phyloP scores from a whole-genome alignment of 2,797 vertebrate genomes.

The Bufotes viridis region DNA sequence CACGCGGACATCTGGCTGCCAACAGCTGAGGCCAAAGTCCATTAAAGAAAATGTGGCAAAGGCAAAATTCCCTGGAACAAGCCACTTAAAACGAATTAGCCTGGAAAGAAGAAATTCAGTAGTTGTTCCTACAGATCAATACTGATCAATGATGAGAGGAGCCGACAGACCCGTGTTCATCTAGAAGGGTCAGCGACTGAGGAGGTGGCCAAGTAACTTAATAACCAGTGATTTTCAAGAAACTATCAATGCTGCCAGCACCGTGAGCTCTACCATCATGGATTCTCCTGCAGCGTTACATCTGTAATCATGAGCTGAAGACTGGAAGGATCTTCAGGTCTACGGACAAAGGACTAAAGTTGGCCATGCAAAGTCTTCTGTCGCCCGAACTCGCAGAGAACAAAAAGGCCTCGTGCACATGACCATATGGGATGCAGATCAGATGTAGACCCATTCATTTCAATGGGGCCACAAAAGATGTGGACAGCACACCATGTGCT shows the following conservation, averaged over 20 bases:
- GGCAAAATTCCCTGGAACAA: neutral
- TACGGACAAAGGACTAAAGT: too few relatives aligned
- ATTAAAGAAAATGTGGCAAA: slow-evolving; percentile 21
- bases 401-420: neutral
- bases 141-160: slow-evolving; percentile 7
- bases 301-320: too few relatives aligned
- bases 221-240: neutral
- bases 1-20: slow-evolving; percentile 20
- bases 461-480: too few relatives aligned
- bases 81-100: neutral
- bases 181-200: neutral
- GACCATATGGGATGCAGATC: too few relatives aligned
- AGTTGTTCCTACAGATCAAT: slow-evolving; percentile 18
- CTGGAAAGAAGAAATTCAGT: neutral
- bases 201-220: neutral
- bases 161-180: neutral
- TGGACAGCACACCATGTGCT: too few relatives aligned
- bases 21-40: slow-evolving; percentile 12
- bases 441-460: too few relatives aligned
- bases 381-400: too few relatives aligned
- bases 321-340: too few relatives aligned
- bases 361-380: too few relatives aligned
- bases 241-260: neutral
- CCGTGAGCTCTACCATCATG: neutral
- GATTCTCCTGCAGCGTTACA: too few relatives aligned